A percentile compares a stretch with the other conserved stretches of the same genome.
phyloP scores from a whole-genome alignment of 2,888 invertebrate species.

The Allacma fusca region DNA sequence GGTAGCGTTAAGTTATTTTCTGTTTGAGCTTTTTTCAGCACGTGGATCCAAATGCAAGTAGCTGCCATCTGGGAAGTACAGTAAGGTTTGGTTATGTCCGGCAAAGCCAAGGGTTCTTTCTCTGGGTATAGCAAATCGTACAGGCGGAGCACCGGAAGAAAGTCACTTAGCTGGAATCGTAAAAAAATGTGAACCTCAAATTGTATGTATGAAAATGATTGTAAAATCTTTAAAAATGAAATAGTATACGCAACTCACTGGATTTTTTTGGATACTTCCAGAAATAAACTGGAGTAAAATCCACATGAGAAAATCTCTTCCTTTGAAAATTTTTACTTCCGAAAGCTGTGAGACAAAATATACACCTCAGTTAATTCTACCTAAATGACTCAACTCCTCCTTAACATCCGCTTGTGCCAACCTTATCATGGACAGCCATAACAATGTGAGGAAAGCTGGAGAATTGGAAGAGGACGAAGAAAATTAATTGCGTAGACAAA shows the following conservation, averaged over 20 bases:
- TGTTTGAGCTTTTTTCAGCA: conserved; percentile 89
- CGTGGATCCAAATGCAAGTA: conserved; percentile 95
- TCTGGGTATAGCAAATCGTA: conserved; percentile 88
- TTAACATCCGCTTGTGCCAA: conserved; percentile 61
- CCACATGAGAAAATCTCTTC: conserved; percentile 99
- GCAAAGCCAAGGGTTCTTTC: conserved; percentile 83
- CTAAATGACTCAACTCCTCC: no score
- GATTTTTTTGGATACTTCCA: conserved; percentile 93
- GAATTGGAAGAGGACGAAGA: conserved; percentile 92
- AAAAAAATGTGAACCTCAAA: conserved; percentile 55
- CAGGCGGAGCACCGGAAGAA: conserved; percentile 86
- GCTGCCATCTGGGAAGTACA: conserved; percentile 92
- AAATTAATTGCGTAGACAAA: conserved; percentile 91
- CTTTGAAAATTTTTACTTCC: conserved; percentile 82
- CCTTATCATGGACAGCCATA: conserved; percentile 84
- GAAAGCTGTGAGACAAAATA: conserved; percentile 68
- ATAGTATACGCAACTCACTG: conserved; percentile 67
- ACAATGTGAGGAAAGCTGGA: conserved; percentile 93
- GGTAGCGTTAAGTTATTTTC: conserved; percentile 82
- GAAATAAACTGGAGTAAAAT: conserved; percentile 95
- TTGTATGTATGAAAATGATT: background rate
- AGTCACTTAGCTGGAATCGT: conserved; percentile 76
- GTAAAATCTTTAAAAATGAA: background rate
- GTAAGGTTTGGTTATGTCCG: conserved; percentile 85
- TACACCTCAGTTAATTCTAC: background rate